Conservation (phyloP, 1,140 invertebrate genomes). For the Gryllus bimaculatus region DNA sequence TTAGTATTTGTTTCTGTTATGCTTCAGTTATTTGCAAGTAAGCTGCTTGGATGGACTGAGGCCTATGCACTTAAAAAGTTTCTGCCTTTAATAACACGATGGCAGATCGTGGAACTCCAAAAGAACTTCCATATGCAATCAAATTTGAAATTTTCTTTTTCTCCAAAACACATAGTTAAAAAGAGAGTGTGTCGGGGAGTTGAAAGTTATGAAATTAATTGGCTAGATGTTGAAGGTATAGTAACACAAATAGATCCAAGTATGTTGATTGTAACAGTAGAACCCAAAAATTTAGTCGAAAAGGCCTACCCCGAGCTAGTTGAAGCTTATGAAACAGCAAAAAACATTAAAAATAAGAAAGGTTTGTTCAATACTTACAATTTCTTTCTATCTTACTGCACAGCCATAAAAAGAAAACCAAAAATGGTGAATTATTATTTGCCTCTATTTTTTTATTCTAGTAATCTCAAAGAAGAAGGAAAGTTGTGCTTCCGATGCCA, state of each 20-base stretch:
- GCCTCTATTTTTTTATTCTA: too few species aligned
- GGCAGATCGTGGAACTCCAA: conserved; percentile 45
- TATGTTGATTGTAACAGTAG: neutral
- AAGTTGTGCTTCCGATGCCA: too few species aligned
- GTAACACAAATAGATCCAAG: conserved; percentile 43
- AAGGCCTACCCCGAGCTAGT: neutral
- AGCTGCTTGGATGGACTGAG: conserved; percentile 60
- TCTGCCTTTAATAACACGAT: conserved; percentile 62
- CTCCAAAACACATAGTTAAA: conserved; percentile 47
- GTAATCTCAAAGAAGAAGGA: too few species aligned
- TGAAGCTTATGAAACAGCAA: neutral
- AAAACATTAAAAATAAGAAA: too few species aligned
- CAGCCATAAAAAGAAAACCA: too few species aligned
- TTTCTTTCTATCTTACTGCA: too few species aligned
- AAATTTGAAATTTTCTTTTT: conserved; percentile 28
- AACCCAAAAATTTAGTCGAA: neutral
- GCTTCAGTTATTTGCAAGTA: conserved; percentile 52
- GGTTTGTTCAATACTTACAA: too few species aligned
- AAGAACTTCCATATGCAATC: conserved; percentile 25
- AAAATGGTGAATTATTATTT: too few species aligned
- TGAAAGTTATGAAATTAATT: conserved; percentile 50
- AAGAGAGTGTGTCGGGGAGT: conserved; percentile 49
- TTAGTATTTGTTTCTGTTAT: conserved; percentile 22
- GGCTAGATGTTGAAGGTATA: conserved; percentile 45
- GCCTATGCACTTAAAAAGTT: conserved; percentile 68